Conservation (phyloP, 1,140 invertebrate species). For the Scaptomyza graminum region DNA sequence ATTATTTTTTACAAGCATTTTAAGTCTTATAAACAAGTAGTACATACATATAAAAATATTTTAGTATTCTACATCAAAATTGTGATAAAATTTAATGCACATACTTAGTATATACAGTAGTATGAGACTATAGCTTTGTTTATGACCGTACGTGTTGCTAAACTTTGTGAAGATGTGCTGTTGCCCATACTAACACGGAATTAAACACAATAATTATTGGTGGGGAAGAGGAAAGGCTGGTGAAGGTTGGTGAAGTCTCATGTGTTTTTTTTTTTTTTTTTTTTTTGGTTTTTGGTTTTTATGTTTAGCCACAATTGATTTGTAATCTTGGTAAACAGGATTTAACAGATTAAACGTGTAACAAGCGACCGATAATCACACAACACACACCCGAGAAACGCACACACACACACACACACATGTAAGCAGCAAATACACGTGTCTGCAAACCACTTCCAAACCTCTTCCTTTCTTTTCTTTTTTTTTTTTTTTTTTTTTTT, state of each 20-base stretch:
- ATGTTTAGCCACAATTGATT: conserved; percentile 80
- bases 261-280: conserved; percentile 51
- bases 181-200: neutral
- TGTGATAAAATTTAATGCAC: neutral
- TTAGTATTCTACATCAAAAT: neutral
- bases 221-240: neutral
- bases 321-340: conserved; percentile 81
- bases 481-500: conserved; percentile 1
- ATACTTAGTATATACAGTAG: neutral
- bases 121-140: conserved; percentile 30
- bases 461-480: conserved; percentile 21
- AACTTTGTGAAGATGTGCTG: conserved; percentile 26
- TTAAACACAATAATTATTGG: neutral
- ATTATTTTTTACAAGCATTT: too few relatives aligned
- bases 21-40: neutral
- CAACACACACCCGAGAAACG: conserved; percentile 37
- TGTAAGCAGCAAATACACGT: conserved; percentile 44
- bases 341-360: conserved; percentile 82
- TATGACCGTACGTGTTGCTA: conserved; percentile 32
- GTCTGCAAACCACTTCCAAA: conserved; percentile 57
- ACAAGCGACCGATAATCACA: conserved; percentile 78
- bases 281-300: conserved; percentile 16
- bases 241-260: conserved; percentile 21
- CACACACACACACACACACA: conserved; percentile 30
- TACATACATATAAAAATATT: neutral